Base-by-base conservation (phyloP, 2,888 invertebrate genomes). In the Acanthacorydalis orientalis region DNA sequence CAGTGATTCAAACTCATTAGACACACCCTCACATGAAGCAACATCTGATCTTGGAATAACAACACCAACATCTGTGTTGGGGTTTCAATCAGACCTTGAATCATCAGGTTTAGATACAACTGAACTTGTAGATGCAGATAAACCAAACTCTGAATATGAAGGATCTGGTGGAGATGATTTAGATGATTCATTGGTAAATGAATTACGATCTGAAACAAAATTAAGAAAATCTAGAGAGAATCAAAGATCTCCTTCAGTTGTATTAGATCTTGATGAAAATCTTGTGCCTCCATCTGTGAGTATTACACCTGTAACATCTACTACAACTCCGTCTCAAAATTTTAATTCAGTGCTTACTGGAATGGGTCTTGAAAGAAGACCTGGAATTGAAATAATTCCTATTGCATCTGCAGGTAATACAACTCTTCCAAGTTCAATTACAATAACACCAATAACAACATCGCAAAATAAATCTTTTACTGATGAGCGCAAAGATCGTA, bases 351-450 rank as follows among this genome's bases (percentile, higher is more conserved):
- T 79, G 61, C 60, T 80, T 34, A 68, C 72, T 16, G 68, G 69
- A 12, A 70, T 71, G 62, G 74, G 77, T 49, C 63, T 81, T 41
- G 83, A 83, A 54, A 70, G 80, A 48, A 68, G 84, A 31, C 80
- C 83, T 0, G 84, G 83, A 2, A 87, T 90, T 51, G 90, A 91
- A 65, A 86, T 90, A 44, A 86, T 90, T 56, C 88, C 90, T 0
- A 76, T 86, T 50, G 70, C 80, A 11, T 67, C 77, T 8, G 65
- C 79, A 0, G 75, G 77, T 6, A 71, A 80, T 7, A 49, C 56
- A 4, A 72, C 74, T 6, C 62, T 84, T 31, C 81, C 86, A 9
- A 83, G 83, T 57, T 86, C 88, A 1, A 86, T 89, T 49, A 89
- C 89, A 1, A 89, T 90, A 48, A 90, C 89, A 0, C 85, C 89